Base-by-base conservation (phyloP, 1,140 invertebrate species). In the Amphibalanus amphitrite region DNA sequence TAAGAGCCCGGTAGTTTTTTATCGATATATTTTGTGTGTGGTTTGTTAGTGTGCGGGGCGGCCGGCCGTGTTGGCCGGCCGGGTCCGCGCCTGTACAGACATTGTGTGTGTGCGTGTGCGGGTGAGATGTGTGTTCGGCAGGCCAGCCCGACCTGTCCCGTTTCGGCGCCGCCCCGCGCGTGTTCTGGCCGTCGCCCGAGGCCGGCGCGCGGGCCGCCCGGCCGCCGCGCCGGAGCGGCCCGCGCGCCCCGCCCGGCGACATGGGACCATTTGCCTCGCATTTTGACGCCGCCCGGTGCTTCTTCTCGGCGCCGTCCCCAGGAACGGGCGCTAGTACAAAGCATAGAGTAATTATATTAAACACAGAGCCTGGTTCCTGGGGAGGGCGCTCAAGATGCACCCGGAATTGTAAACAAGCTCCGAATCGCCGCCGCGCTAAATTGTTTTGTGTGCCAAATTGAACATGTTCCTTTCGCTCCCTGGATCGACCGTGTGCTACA, bases 261-360 rank as follows among this genome's bases (percentile, higher is more conserved):
- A 59, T 17, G 47, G 47, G 47, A 59, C 47, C 47, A 59, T 23
- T 59, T 59, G 47, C 47, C 47, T 59, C 47, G 47, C 47, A 59
- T 59, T 59, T 59, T 59, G 47, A 59, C 47, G 4, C 33, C 20
- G 47, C 47, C 47, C 20, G 47, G 20, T 59, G 10, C 47, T 8
- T 20, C 47, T 20, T 59, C 47, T 1, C 20, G 17, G 47, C 20
- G 47, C 47, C 47, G 20, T 59, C 47, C 47, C 47, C 10, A 23
- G 47, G 47, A 59, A 59, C 47, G 47, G 47, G 47, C 47, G 47
- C 47, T 59, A 59, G 47, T 59, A 59, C 47, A 59, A 59, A 59
- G 47, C 47, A 59, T 59, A 59, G 47, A 59, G 10, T 59, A 59
- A 59, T 59, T 59, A 59, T 59, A 59, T 59, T 59, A 20, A 59